Conservation (phyloP, 1,140 invertebrate species). For the Cotesia typhae region DNA sequence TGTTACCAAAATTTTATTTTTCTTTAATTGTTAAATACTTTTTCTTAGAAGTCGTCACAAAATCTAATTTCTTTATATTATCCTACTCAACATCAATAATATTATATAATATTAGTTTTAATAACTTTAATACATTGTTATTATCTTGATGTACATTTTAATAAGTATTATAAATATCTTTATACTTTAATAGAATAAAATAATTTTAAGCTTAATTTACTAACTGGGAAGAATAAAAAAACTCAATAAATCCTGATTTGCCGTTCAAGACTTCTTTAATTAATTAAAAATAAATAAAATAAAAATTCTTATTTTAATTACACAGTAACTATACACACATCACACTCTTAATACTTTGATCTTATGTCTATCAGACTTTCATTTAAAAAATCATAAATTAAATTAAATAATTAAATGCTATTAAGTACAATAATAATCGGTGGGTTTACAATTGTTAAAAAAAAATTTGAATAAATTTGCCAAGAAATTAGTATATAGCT, state of each 20-base stretch:
- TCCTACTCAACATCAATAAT: too few species aligned
- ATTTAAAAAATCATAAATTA: conserved; percentile 1
- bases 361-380: conserved; percentile 34
- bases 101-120: too few species aligned
- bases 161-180: too few species aligned
- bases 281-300: background rate
- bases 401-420: background rate
- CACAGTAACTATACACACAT: conserved; percentile 13
- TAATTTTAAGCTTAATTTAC: background rate
- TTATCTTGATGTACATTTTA: too few species aligned
- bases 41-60: too few species aligned
- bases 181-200: too few species aligned
- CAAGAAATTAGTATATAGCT: background rate
- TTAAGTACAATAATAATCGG: background rate
- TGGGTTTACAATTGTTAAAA: background rate
- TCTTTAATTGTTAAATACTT: too few species aligned
- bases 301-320: conserved; percentile 3
- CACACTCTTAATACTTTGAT: conserved; percentile 14
- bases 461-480: background rate
- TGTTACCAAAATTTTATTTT: too few species aligned
- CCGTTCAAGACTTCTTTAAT: conserved; percentile 16
- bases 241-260: conserved; percentile 20
- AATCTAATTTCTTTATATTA: too few species aligned
- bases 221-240: background rate
- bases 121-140: too few species aligned